A percentile compares a stretch with the other conserved stretches of the same genome.
These are phyloP conservation scores for Indri indri DNA, from an alignment of 2,113 vertebrate genomes.

Conservation along the genomic window DNA sequence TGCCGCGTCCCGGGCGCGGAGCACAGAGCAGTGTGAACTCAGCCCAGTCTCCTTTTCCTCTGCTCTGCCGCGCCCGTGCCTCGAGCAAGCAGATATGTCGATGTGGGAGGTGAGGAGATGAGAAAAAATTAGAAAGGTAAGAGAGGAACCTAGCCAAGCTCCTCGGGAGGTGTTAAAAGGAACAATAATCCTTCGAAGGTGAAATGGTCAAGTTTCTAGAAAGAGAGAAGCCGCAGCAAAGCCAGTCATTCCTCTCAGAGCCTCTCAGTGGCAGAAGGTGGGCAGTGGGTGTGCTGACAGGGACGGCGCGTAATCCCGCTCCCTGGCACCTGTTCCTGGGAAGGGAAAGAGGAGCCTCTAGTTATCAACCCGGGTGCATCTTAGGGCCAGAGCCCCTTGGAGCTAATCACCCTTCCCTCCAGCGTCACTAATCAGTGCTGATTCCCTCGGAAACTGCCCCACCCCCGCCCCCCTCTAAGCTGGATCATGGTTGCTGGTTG, in stretches of 20 bases:
- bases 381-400: not conserved
- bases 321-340: not conserved
- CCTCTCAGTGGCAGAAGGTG: constrained; percentile 19
- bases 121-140: constrained; percentile 29
- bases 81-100: not conserved
- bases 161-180: constrained; percentile 57
- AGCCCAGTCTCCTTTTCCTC: not conserved
- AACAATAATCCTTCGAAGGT: constrained; percentile 44
- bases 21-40: not conserved
- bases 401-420: not conserved
- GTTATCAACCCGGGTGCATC: not conserved
- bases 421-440: constrained; percentile 26
- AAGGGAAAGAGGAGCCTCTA: not conserved
- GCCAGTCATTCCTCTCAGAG: not conserved
- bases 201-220: constrained; percentile 25
- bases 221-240: constrained; percentile 22
- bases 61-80: not conserved
- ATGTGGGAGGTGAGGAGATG: not conserved
- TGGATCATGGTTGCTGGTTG: not conserved
- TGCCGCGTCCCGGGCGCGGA: rapidly evolving
- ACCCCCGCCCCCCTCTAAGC: not conserved
- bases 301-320: constrained; percentile 3
- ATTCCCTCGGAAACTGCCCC: not conserved
- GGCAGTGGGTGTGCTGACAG: constrained; percentile 9
- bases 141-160: constrained; percentile 33